Evolutionary conservation across 1,140 invertebrate genomes (phyloP), one percentile per base, ranked within the genome.

Genomic region (Drosophila nasuta): DNA sequence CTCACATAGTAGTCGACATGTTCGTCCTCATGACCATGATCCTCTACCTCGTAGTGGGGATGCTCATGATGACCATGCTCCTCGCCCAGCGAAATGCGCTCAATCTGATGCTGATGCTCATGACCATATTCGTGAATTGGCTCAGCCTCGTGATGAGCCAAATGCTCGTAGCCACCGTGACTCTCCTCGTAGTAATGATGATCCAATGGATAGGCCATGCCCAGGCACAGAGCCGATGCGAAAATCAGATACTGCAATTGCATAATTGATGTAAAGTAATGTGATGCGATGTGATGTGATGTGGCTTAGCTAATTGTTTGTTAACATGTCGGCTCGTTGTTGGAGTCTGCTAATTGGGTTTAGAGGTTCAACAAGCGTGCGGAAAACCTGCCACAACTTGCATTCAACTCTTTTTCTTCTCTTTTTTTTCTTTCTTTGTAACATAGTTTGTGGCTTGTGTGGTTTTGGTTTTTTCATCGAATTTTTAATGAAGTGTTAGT

Each of bases 1-100:
- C 76, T 91, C 64, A 93, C 92, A 79, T 93, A 93, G 77, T 93
- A 93, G 54, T 93, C 92, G 8, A 93, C 92, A 75, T 92, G 91
- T 30, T 92, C 90, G 51, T 93, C 92, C 15, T 92, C 90, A 20
- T 89, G 76, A 25, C 78, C 65, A 57, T 89, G 82, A 46, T 92
- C 81, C 46, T 91, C 77, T 41, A 85, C 85, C 67, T 88, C 81
- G 38, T 91, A 87, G 56, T 77, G 78, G 45, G 80, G 83, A 17
- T 76, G 64, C 41, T 79, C 77, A 15, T 79, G 86, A 7, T 33
- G 30, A 11, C 81, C 89, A 45, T 91, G 87, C 28, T 91, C 83
- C 49, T 91, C 89, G 45, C 88, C 91, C 73, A 89, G 72, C 0
- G 91, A 91, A 28, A 92, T 78, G 69, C 91, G 87, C 46, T 92